Base-by-base conservation (phyloP, 2,113 vertebrate species). In the Pedionomus torquatus region DNA sequence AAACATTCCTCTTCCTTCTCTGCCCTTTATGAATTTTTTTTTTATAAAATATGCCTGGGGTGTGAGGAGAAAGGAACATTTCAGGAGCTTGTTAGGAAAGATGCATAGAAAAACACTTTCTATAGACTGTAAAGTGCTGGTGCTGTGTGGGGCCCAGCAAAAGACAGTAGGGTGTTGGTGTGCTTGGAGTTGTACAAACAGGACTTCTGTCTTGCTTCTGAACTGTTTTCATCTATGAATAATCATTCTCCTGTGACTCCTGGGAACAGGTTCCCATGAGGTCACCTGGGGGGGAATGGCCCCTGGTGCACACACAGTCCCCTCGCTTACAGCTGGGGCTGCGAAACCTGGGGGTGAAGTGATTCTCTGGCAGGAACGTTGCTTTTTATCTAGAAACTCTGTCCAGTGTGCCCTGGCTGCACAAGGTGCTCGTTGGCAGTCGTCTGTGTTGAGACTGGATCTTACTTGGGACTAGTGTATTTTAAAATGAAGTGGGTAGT, bases 101-200 rank as follows among this genome's bases (percentile, higher is more conserved):
- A 23, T 39, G 70, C 7, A 5, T 10, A 24, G 68, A 24, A 63
- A 61, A 75, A 54, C 61, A 35, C 85, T 75, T 68, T 35, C 0
- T 21, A 1, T 23, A n/a, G 57, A 14, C 19, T 1, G 2, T 5
- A 1, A 49, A 25, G 86, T 24, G 35, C 1, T 41, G 70, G 33
- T n/a, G 4, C 39, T 33, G 37, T 7, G 68, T 48, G 76, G 55
- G 58, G 64, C 68, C 49, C 57, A 61, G 44, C 64, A 77, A 65
- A 14, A 60, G 60, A 11, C 17, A 33, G 63, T 3, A 7, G 41
- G 20, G 79, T 1, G 19, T 6, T 39, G 18, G 13, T 51, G 48
- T 39, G 17, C 44, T 71, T 5, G 74, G 82, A 65, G 54, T 63
- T 89, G 63, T 10, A 11, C 49, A 58, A 24, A 25, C 46, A 69